These are phyloP conservation scores for Lasioglossum figueresi DNA, from an alignment of 2,888 invertebrate genomes.

Conservation along the genomic window DNA sequence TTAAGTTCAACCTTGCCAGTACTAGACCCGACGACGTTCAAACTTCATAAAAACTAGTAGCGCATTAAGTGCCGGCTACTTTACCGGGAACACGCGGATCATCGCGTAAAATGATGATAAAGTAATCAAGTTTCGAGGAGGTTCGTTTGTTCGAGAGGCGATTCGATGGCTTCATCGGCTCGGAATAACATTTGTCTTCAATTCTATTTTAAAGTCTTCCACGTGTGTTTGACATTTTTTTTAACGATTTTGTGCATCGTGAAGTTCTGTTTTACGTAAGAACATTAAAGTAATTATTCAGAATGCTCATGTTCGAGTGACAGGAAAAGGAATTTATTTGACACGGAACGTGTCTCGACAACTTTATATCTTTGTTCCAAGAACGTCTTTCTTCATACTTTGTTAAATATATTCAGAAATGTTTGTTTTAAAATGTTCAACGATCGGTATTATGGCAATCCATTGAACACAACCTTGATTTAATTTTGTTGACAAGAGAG, in stretches of 20 bases:
- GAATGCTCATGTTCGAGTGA: not conserved
- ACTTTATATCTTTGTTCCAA: not conserved
- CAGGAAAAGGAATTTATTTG: not conserved
- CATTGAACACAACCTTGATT: not conserved
- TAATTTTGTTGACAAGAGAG: not conserved
- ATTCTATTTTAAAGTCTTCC: not conserved
- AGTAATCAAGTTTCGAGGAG: conserved; percentile 33
- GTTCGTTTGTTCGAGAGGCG: not conserved
- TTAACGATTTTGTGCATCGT: not conserved
- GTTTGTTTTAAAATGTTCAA: not conserved
- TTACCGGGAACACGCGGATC: conserved; percentile 36
- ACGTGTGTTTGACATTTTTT: not conserved
- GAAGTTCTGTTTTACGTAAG: not conserved
- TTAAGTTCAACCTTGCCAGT: conserved; percentile 57
- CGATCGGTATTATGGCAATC: not conserved
- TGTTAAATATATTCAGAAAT: not conserved
- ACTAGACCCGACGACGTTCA: conserved; percentile 29
- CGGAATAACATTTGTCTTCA: not conserved
- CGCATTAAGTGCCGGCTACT: conserved; percentile 54
- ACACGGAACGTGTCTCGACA: not conserved
- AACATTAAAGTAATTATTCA: not conserved
- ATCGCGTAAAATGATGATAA: conserved; percentile 55
- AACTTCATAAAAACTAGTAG: conserved; percentile 58
- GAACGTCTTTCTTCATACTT: not conserved
- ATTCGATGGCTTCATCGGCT: not conserved